Percentiles rank a stretch among this genome's conserved stretches.
Conservation (phyloP, 2,113 vertebrate genomes). For the Salvator merianae region DNA sequence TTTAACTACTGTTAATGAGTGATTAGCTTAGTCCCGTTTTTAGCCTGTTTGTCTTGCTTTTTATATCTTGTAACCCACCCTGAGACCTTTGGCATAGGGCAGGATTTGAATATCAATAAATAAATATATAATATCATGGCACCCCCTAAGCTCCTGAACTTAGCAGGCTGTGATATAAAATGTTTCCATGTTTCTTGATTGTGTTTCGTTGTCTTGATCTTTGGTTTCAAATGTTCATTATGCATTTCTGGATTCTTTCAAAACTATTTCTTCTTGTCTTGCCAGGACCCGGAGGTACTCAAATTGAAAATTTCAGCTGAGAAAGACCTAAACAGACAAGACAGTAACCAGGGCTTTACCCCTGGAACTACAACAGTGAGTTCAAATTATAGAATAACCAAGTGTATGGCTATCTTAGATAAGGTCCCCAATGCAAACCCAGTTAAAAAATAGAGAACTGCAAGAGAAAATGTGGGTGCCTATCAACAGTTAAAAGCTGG, state of each 20-base stretch:
- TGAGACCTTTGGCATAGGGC: no score
- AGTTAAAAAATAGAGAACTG: neutral
- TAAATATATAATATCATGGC: no score
- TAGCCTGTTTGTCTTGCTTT: no score
- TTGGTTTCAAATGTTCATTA: neutral
- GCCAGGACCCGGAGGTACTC: conserved; percentile 33
- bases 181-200: neutral
- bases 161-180: no score
- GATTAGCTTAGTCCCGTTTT: no score
- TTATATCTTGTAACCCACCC: no score
- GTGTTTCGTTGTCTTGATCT: neutral
- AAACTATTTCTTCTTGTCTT: neutral
- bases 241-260: neutral
- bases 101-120: no score
- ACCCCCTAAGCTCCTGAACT: no score
- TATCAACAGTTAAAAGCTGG: neutral
- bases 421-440: neutral
- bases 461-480: neutral
- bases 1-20: no score
- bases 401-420: neutral
- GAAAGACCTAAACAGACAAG: neutral
- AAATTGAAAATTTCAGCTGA: conserved; percentile 22
- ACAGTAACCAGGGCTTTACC: neutral
- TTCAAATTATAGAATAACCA: neutral
- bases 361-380: conserved; percentile 49